Base-by-base conservation (phyloP, 1,140 invertebrate species). In the Calephelis virginiensis region DNA sequence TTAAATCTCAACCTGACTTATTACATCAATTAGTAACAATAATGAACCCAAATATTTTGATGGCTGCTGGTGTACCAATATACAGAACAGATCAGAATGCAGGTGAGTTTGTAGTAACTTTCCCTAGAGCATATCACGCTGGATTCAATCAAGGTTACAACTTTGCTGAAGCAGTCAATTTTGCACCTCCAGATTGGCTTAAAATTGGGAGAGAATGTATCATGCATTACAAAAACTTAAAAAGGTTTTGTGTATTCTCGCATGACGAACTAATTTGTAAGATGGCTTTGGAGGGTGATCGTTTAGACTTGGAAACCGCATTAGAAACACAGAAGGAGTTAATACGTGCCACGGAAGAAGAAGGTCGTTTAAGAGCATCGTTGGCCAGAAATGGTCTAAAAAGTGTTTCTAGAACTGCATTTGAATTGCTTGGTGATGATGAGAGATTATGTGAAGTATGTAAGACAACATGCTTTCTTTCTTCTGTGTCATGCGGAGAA, bases 131-230 rank as follows among this genome's bases (percentile, higher is more conserved):
- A 46, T 99, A 99, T 92, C 99, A 99, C 92, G 98, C 98, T 61
- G 99, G 99, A 13, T 99, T 99, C 81, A 99, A 99, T 93, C 98
- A 99, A 91, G 99, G 99, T 13, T 99, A 99, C 80, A 99, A 99
- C 89, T 99, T 99, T 93, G 99, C 99, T 63, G 99, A 99, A 93
- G 99, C 99, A 70, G 99, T 99, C 2, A 99, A 99, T 91, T 99
- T 99, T 93, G 98, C 98, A 67, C 98, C 99, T 45, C 96, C 98
- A 71, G 99, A 99, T 92, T 99, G 99, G 99, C 91, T 99, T 11
- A 94, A 96, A 78, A 95, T 99, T 85, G 99, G 99, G 0, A 93
- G 99, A 64, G 95, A 96, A 49, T 99, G 98, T 88, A 95, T 99
- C 67, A 93, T 95, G 46, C 97, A 99, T 91, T 99, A 99, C 89